Evolutionary conservation across 92 coral and sea anemone genomes (phyloP).

Genomic region (Siderastrea siderea): DNA sequence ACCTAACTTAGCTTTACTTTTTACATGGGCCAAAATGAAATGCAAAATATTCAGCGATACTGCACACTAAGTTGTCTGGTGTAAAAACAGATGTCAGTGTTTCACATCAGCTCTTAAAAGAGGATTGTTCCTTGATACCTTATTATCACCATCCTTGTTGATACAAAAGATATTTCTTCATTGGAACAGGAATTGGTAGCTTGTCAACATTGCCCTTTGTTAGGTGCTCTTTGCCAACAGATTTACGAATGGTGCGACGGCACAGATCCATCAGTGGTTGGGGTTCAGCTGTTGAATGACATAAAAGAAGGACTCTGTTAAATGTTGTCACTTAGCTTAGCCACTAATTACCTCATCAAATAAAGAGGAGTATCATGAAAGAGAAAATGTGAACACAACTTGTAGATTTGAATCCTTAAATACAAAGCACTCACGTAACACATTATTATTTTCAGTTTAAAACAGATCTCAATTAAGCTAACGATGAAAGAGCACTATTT

Average conservation of each 20-base stretch:
- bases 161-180: constrained; percentile 94
- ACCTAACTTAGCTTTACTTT: not conserved
- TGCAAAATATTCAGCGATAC: not conserved
- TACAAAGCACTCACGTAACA: not conserved
- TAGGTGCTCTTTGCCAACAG: constrained; percentile 95
- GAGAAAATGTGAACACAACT: not conserved
- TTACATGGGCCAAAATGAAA: not conserved
- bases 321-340: not conserved
- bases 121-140: not conserved
- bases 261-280: constrained; percentile 96
- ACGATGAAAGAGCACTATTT: not conserved
- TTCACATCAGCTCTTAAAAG: not conserved
- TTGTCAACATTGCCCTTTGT: constrained; percentile 91
- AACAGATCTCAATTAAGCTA: not conserved
- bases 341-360: not conserved
- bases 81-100: not conserved
- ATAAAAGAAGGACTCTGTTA: not conserved
- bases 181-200: constrained; percentile 90
- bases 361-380: not conserved
- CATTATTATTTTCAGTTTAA: not conserved
- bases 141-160: constrained; percentile 78
- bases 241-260: constrained; percentile 94
- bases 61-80: not conserved
- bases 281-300: constrained; percentile 89
- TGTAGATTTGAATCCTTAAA: not conserved